Evolutionary conservation across 64 coral and sea anemone species (phyloP).

Genomic region (Porites lutea): DNA sequence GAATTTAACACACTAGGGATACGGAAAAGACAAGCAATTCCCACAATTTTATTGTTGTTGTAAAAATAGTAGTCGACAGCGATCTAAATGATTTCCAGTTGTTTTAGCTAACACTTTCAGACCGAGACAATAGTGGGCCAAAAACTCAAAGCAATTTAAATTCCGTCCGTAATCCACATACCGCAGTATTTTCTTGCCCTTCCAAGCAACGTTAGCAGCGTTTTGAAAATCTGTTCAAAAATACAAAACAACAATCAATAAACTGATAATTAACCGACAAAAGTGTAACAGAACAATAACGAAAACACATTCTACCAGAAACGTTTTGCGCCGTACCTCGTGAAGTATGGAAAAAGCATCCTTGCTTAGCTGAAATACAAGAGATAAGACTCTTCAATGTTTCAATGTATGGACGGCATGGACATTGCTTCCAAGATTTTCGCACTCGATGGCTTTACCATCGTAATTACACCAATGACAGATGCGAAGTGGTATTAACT

Average conservation of each 20-base stretch:
- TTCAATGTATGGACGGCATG: too few relatives aligned
- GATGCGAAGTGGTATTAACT: too few relatives aligned
- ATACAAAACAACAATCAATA: not conserved
- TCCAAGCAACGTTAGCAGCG: conserved; percentile 66
- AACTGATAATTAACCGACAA: not conserved
- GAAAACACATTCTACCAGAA: not conserved
- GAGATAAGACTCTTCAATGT: not conserved
- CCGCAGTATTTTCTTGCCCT: conserved; percentile 88
- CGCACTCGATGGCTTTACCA: too few relatives aligned
- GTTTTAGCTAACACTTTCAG: too few relatives aligned
- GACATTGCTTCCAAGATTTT: too few relatives aligned
- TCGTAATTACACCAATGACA: too few relatives aligned
- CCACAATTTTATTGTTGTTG: too few relatives aligned
- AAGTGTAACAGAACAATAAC: not conserved
- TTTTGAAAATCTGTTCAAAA: conserved; percentile 75
- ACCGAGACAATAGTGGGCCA: too few relatives aligned
- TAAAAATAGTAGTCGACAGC: too few relatives aligned
- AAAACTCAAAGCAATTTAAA: not conserved
- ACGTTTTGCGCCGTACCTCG: conserved; percentile 52
- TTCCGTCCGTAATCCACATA: conserved; percentile 3
- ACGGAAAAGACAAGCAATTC: too few relatives aligned
- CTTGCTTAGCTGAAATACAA: conserved; percentile 75
- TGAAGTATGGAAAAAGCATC: conserved; percentile 82
- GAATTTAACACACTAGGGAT: too few relatives aligned
- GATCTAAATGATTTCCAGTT: too few relatives aligned